Conservation (phyloP, 2,888 invertebrate species). For the Noctua janthina region DNA sequence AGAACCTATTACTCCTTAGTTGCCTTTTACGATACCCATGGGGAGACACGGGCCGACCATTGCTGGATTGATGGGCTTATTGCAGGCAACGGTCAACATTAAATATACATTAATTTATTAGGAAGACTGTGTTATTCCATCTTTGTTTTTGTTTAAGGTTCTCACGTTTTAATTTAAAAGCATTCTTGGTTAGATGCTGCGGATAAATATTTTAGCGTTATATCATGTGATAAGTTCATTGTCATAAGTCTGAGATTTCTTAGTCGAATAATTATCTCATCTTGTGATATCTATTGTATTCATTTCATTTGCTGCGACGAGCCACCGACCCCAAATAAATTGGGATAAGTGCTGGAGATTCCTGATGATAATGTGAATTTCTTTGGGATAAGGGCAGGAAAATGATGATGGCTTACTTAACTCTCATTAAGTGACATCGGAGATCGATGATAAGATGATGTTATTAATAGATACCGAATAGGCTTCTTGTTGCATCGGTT, state of each 20-base stretch:
- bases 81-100: conserved; percentile 56
- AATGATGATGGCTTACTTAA: background rate
- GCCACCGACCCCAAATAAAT: background rate
- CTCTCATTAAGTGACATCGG: background rate
- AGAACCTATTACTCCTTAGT: conserved; percentile 58
- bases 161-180: conserved; percentile 21
- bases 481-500: background rate
- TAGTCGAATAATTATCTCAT: background rate
- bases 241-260: conserved; percentile 13
- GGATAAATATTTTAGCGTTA: background rate
- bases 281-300: background rate
- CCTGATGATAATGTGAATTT: too few species aligned
- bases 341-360: background rate
- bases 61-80: conserved; percentile 55
- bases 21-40: conserved; percentile 59
- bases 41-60: conserved; percentile 48
- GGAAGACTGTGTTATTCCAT: conserved; percentile 22
- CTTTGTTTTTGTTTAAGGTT: conserved; percentile 40
- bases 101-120: conserved; percentile 64
- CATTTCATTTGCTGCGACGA: background rate
- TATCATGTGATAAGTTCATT: conserved; percentile 15
- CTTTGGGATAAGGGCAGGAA: too few species aligned
- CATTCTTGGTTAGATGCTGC: background rate
- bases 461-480: background rate
- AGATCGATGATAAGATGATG: background rate